phyloP scores from a whole-genome alignment of 2,797 vertebrate genomes.

The Gallinago solitaria region DNA sequence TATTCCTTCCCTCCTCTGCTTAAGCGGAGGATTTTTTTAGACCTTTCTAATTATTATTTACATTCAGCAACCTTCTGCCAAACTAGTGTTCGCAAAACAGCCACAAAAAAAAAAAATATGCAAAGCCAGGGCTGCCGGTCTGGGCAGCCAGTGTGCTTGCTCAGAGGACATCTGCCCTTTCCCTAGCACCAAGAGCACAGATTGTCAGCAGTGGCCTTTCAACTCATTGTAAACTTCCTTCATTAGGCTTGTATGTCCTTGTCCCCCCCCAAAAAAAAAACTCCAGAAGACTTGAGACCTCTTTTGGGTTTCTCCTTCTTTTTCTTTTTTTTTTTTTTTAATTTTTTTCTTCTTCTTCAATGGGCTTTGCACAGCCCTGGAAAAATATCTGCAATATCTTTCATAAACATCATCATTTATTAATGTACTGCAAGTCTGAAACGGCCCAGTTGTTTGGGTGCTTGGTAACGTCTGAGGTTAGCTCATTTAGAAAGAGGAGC shows the following conservation, averaged over 20 bases:
- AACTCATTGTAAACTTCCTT: background rate
- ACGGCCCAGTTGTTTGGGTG: conserved; percentile 51
- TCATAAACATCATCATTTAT: conserved; percentile 54
- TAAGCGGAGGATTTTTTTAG: conserved; percentile 6
- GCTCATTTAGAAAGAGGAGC: conserved; percentile 66
- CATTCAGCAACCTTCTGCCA: background rate
- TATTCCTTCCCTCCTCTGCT: background rate
- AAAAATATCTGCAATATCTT: conserved; percentile 46
- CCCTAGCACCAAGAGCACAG: background rate
- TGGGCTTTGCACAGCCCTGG: conserved; percentile 29
- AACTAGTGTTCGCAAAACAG: background rate
- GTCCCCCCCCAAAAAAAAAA: background rate
- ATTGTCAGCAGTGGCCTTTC: background rate
- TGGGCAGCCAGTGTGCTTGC: background rate
- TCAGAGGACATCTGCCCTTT: conserved; percentile 21
- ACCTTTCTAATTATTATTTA: background rate
- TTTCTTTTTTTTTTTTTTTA: background rate
- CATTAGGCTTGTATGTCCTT: background rate
- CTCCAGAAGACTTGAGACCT: background rate
- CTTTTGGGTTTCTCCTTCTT: background rate
- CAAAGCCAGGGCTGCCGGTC: background rate
- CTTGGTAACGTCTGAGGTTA: conserved; percentile 67
- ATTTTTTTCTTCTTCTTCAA: background rate
- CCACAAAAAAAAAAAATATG: background rate
- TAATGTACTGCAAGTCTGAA: conserved; percentile 56